Percentiles rank a stretch among this genome's conserved stretches.
phyloP scores from a whole-genome alignment of 2,113 vertebrate genomes.

The Lamprotornis superbus region DNA sequence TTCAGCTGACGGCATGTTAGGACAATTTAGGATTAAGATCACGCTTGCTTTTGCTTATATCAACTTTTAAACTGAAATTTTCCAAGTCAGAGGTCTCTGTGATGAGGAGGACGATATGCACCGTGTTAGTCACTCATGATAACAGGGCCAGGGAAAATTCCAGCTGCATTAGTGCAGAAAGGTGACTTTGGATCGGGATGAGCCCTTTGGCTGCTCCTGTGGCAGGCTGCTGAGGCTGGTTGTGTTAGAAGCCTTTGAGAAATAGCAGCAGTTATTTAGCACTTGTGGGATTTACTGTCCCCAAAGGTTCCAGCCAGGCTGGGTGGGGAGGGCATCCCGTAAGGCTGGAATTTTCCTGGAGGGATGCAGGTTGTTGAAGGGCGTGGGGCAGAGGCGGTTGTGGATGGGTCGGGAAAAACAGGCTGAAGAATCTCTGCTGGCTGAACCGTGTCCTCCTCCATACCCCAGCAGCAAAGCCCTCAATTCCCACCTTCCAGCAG shows the following conservation, averaged over 20 bases:
- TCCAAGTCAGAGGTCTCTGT: neutral
- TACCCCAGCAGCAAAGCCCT: neutral
- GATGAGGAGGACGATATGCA: neutral
- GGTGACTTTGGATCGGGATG: neutral
- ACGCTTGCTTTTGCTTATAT: neutral
- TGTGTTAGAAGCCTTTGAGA: neutral
- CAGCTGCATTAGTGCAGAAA: neutral
- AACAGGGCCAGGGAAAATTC: neutral
- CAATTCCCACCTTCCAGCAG: neutral
- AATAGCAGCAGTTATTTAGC: neutral
- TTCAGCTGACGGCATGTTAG: neutral
- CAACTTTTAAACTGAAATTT: neutral
- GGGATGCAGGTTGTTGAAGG: neutral
- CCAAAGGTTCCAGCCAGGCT: neutral
- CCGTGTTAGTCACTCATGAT: neutral
- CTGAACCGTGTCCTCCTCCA: neutral
- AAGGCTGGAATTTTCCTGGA: neutral
- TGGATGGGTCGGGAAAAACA: neutral
- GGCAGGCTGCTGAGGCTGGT: neutral
- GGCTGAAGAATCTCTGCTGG: neutral
- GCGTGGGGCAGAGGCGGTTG: rapidly evolving
- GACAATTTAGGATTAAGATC: neutral
- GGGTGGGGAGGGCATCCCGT: neutral
- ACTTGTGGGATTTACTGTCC: neutral
- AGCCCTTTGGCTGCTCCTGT: neutral